phyloP scores from a whole-genome alignment of 2,113 vertebrate species.

The Macrotis lagotis region DNA sequence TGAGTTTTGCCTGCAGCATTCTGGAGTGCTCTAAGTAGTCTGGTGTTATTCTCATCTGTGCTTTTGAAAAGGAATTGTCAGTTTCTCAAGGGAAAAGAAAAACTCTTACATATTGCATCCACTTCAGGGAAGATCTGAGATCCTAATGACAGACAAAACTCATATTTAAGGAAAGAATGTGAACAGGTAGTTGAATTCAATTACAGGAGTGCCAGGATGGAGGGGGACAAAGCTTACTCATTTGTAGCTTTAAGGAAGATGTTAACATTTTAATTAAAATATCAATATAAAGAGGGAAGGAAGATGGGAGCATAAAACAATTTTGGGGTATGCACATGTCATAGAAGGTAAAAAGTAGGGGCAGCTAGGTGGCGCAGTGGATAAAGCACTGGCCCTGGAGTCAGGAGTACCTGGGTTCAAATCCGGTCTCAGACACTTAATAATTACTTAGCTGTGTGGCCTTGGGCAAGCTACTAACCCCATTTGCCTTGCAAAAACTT shows the following conservation, averaged over 20 bases:
- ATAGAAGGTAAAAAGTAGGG: too few relatives aligned
- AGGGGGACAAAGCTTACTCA: slow-evolving; percentile 50
- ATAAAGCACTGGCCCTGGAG: too few relatives aligned
- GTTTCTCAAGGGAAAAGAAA: slow-evolving; percentile 30
- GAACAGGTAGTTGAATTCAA: slow-evolving; percentile 43
- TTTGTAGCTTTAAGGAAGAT: slow-evolving; percentile 62
- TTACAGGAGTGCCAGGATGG: slow-evolving; percentile 66
- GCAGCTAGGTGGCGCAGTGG: too few relatives aligned
- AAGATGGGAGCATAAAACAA: slow-evolving; percentile 46
- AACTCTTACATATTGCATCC: slow-evolving; percentile 2
- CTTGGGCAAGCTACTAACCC: too few relatives aligned
- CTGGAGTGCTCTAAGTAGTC: not conserved
- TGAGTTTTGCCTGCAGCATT: slow-evolving; percentile 31
- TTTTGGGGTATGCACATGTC: slow-evolving; percentile 13
- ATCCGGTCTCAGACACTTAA: too few relatives aligned
- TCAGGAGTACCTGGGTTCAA: too few relatives aligned
- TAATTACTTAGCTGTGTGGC: too few relatives aligned
- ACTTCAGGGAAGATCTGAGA: slow-evolving; percentile 39
- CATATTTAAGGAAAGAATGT: slow-evolving; percentile 38
- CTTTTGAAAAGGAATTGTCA: not conserved
- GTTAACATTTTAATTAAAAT: slow-evolving; percentile 71
- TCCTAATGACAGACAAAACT: slow-evolving; percentile 61
- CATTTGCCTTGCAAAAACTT: too few relatives aligned
- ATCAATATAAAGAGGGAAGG: slow-evolving; percentile 43
- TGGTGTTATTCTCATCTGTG: not conserved